These are phyloP conservation scores for Spialia ferax DNA, from an alignment of 2,888 invertebrate species.

Conservation along the genomic window DNA sequence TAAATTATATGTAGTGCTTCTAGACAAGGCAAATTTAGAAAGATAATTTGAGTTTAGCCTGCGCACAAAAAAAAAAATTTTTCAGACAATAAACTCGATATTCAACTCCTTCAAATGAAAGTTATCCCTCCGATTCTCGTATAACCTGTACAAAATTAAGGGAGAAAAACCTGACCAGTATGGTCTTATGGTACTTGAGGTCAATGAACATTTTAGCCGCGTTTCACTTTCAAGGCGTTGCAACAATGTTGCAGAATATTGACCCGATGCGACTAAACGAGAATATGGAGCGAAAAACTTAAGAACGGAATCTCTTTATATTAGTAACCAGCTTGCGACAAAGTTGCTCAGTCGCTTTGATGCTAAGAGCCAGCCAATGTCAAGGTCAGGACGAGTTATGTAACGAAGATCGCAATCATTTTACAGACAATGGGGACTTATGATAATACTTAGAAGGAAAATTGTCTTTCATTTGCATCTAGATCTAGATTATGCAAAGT, in stretches of 20 bases:
- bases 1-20: no score
- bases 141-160: background rate
- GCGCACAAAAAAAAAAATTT: no score
- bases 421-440: background rate
- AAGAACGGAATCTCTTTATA: background rate
- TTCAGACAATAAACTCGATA: no score
- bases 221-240: conserved; percentile 9
- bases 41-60: no score
- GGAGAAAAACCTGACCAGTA: conserved; percentile 1
- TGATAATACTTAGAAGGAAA: no score
- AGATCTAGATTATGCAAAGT: no score
- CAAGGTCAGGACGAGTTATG: conserved; percentile 6
- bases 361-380: background rate
- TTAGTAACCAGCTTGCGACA: background rate
- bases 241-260: conserved; percentile 14
- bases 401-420: conserved; percentile 1
- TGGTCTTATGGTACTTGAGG: background rate
- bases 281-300: conserved; percentile 9
- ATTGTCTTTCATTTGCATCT: no score
- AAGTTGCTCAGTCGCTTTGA: background rate
- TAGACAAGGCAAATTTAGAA: no score
- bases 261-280: conserved; percentile 7
- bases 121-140: background rate
- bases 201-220: background rate
- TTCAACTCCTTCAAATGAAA: background rate